Evolutionary conservation across 2,113 vertebrate species (phyloP), one percentile per base, ranked within the genome.

Genomic region (Anthoscopus minutus): DNA sequence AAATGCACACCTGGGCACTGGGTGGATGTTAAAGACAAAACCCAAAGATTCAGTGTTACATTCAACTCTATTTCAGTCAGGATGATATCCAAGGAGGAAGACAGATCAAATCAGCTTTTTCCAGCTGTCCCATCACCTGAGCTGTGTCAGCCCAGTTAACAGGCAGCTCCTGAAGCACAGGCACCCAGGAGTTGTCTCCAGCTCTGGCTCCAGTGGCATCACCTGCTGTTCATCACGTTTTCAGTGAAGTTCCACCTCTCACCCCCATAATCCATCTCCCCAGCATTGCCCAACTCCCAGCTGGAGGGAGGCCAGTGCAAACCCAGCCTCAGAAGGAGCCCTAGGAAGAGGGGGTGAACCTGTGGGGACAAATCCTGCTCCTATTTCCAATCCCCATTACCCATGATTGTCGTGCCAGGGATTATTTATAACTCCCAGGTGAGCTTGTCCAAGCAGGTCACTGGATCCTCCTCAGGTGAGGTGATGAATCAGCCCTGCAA

Each of bases 381-480:
- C 58, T 35, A 66, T 79, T 95, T 87, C 64, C 86, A 86, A n/a
- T 66, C 47, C 73, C 57, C 7, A 4, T 69, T 88, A 28, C 15
- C 88, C 61, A 81, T 54, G 51, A 66, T 38, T 82, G 70, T 58
- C 84, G 65, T 81, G 65, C 45, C 81, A 92, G 60, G 44, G 82
- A 4, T 88, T 50, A 88, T 92, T 96, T 88, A 47, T 80, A 95
- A 73, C 64, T 95, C 79, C 31, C 50, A 54, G 92, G 57, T 48
- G 86, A 93, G 91, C 96, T 88, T 96, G 96, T 88, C 94, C 92
- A 92, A 93, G 95, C 95, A 96, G 92, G 69, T 91, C 95, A 96
- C 82, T 74, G 91, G 35, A 94, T 90, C 44, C 47, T 93, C 33
- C 58, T 96, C 83, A 64, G 37, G 65, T 51, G 51, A 84, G 90